phyloP scores from a whole-genome alignment of 1,140 invertebrate genomes.

The Drosophila miranda region DNA sequence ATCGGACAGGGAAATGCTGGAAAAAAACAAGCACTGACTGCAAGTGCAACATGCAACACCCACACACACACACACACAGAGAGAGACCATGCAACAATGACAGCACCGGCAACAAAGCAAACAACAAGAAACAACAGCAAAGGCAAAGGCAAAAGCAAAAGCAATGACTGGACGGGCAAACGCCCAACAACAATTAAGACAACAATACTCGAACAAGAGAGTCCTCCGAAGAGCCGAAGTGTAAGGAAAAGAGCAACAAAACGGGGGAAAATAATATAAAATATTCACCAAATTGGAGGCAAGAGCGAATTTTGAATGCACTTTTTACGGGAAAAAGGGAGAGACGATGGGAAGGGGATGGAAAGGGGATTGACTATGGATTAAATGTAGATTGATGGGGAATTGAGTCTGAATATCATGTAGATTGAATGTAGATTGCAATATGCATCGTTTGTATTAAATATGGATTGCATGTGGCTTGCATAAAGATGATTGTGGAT shows the following conservation, averaged over 20 bases:
- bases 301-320: conserved; percentile 6
- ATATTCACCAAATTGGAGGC: conserved; percentile 1
- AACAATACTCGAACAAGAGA: conserved; percentile 41
- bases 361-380: too few species aligned
- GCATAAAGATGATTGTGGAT: too few species aligned
- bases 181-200: conserved; percentile 61
- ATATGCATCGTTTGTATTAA: too few species aligned
- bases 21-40: conserved; percentile 14
- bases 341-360: background rate
- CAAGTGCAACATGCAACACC: conserved; percentile 32
- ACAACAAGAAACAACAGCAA: conserved; percentile 22
- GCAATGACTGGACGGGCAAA: conserved; percentile 21
- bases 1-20: conserved; percentile 14
- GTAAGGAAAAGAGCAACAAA: conserved; percentile 45
- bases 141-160: conserved; percentile 33
- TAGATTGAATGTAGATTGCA: too few species aligned
- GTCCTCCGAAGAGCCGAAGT: conserved; percentile 29
- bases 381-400: too few species aligned
- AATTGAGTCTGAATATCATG: too few species aligned
- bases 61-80: conserved; percentile 35
- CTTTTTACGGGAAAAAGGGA: background rate
- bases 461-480: too few species aligned
- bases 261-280: conserved; percentile 24
- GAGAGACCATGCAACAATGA: conserved; percentile 16
- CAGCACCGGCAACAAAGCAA: conserved; percentile 3